Percentiles rank a stretch among this genome's conserved stretches.
Conservation (phyloP, 2,113 vertebrate genomes). For the Hyaena hyaena region DNA sequence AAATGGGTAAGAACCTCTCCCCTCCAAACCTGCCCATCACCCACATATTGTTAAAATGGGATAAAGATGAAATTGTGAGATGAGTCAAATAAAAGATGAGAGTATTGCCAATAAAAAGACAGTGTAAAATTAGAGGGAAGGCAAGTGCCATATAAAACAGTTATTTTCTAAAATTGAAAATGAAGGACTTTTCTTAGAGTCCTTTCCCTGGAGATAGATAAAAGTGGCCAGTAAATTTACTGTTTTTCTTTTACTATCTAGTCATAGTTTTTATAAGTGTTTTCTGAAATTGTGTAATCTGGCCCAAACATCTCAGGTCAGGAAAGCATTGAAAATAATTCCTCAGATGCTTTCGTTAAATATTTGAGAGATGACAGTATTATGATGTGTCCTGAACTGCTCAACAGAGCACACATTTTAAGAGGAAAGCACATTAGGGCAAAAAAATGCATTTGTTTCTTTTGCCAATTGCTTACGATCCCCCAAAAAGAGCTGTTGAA, state of each 20-base stretch:
- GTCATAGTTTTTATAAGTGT: constrained; percentile 37
- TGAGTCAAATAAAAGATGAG: not conserved
- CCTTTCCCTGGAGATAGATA: not conserved
- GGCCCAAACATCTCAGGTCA: constrained; percentile 31
- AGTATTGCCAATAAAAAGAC: not conserved
- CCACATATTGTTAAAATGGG: not conserved
- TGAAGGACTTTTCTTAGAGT: not conserved
- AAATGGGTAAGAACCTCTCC: not conserved
- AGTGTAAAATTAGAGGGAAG: not conserved
- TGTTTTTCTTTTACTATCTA: not conserved
- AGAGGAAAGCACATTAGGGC: not conserved
- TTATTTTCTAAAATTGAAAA: constrained; percentile 45
- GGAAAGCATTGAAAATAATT: constrained; percentile 44
- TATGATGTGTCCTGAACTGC: constrained; percentile 10
- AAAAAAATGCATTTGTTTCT: constrained; percentile 16
- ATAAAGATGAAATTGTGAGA: not conserved
- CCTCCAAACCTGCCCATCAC: not conserved
- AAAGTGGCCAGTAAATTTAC: not conserved
- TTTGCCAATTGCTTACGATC: constrained; percentile 42
- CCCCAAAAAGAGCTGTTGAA: constrained; percentile 46
- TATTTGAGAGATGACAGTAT: constrained; percentile 42
- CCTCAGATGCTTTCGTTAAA: constrained; percentile 39
- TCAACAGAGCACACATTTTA: constrained; percentile 56
- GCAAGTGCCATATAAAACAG: not conserved
- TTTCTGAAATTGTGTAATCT: constrained; percentile 62